phyloP scores from a whole-genome alignment of 2,113 vertebrate genomes.

The Vanacampus margaritifer region DNA sequence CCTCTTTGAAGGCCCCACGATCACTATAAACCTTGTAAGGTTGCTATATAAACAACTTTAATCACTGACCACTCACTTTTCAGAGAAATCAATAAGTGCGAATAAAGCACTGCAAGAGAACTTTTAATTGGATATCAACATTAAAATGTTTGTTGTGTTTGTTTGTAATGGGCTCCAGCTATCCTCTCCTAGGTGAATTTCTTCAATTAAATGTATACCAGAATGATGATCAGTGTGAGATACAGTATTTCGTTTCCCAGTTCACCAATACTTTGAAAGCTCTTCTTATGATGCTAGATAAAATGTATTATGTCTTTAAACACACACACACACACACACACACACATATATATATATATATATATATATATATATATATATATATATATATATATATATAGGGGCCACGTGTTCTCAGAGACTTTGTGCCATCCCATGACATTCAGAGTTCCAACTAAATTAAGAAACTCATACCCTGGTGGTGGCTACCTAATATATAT shows the following conservation, averaged over 20 bases:
- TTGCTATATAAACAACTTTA: constrained; percentile 70
- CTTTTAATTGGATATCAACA: no score
- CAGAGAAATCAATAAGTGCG: not conserved
- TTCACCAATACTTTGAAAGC: not conserved
- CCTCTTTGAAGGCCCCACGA: constrained; percentile 2
- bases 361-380: no score
- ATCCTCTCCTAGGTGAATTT: no score
- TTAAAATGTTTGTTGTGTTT: no score
- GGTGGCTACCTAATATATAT: constrained; percentile 59
- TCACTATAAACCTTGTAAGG: constrained; percentile 52
- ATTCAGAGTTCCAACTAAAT: constrained; percentile 62
- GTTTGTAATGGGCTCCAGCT: no score
- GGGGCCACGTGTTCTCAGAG: constrained; percentile 5
- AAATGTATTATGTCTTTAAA: not conserved
- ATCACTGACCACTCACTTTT: constrained; percentile 57
- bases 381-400: no score
- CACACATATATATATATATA: no score
- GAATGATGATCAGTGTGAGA: no score
- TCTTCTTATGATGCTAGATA: not conserved
- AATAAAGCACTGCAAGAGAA: no score
- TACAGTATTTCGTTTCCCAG: not conserved
- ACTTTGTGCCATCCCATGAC: constrained; percentile 58
- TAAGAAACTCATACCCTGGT: constrained; percentile 67
- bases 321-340: no score
- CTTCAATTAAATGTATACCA: no score